Base-by-base conservation (phyloP, 2,888 invertebrate species). In the Anthophora plumipes region DNA sequence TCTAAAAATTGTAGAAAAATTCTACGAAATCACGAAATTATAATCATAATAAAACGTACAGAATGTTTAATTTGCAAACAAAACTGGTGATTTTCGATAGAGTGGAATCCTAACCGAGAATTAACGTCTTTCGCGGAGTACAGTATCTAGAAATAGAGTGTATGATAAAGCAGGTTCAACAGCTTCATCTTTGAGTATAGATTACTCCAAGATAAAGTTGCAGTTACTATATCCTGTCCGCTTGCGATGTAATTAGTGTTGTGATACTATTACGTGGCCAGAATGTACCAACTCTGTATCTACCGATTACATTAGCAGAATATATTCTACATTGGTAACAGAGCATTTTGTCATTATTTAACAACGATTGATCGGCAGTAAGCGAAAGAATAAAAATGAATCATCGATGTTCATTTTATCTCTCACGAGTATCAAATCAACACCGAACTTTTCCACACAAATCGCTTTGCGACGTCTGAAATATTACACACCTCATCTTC, bases 131-230 rank as follows among this genome's bases (percentile, higher is more conserved):
- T 55, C 59, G 54, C 52, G 31, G 39, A 9, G 46, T 63, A 60
- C 50, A 74, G n/a, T n/a, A 39, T 22, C 22, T 64, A n/a, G 43
- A 66, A 57, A 41, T 59, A 63, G 63, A 61, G 17, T 70, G 46
- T 11, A 25, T 48, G 39, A 50, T 11, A 37, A 54, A 67, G 67
- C 61, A 68, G 60, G 67, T 67, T 25, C 22, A 41, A 77, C 73
- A 66, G 74, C 67, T 77, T 77, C 48, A 77, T 77, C 59, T 73
- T 77, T 41, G 60, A 60, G 48, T 60, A 73, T 60, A 60, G 73
- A 73, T 66, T 39, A 37, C 64, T 43, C 20, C 0, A 48, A 63
- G 67, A 77, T 77, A 68, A 74, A 63, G 63, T 68, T 68, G 61
- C 74, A 37, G 39, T 68, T 54, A 12, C 61, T 61, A 22, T 57